Conservation (phyloP, 30 jellyfish, hydroid and myxozoan genomes). For the Cassiopea andromeda region DNA sequence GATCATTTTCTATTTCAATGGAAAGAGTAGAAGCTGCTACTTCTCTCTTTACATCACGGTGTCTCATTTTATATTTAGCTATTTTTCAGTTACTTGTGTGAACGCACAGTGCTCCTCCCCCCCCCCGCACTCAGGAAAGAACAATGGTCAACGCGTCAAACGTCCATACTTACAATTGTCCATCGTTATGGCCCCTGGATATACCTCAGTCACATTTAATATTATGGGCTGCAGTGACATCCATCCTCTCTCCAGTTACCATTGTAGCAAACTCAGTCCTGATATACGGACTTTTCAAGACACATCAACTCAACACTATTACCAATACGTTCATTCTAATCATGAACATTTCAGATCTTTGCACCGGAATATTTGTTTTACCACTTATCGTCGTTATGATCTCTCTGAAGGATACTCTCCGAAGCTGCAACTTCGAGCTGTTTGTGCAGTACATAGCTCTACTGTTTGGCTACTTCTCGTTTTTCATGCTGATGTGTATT, state of each 20-base stretch:
- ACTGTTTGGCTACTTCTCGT: conserved; percentile 35
- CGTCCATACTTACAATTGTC: not conserved
- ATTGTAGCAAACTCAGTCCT: conserved; percentile 26
- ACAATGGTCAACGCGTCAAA: not conserved
- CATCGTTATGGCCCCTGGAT: conserved; percentile 26
- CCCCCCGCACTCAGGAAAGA: no score
- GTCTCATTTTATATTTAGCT: not conserved
- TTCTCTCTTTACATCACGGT: no score
- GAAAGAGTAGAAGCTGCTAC: no score
- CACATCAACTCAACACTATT: conserved; percentile 50
- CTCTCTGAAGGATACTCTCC: not conserved
- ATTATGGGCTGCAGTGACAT: not conserved
- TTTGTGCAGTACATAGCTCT: conserved; percentile 1
- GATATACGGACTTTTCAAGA: conserved; percentile 38
- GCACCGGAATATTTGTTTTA: conserved; percentile 36
- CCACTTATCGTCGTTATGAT: conserved; percentile 10
- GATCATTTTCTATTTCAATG: no score
- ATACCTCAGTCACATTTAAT: conserved; percentile 3
- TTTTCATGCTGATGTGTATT: conserved; percentile 19
- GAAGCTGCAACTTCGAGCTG: conserved; percentile 19
- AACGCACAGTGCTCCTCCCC: no score
- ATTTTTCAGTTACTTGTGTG: not conserved
- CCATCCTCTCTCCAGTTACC: not conserved
- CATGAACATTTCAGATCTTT: conserved; percentile 55
- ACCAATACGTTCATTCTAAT: conserved; percentile 45